Percentiles rank a stretch among this genome's conserved stretches.
These are phyloP conservation scores for Daboia siamensis DNA, from an alignment of 2,113 vertebrate genomes.

Conservation along the genomic window DNA sequence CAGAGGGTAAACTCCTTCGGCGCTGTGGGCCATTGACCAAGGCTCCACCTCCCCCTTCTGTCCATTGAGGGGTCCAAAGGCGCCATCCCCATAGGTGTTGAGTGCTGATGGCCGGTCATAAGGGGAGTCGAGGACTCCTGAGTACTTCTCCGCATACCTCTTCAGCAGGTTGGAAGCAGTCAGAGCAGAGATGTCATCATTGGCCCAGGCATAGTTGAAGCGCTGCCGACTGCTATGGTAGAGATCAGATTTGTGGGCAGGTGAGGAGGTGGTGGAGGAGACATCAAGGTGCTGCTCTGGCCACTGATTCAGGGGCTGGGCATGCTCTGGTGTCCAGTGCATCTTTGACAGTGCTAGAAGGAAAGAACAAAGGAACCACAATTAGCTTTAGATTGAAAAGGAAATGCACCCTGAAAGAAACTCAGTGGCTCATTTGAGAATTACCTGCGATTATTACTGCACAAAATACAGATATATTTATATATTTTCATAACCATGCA, in stretches of 20 bases:
- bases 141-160: slow-evolving; percentile 96
- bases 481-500: neutral
- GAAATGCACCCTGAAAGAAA: neutral
- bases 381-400: neutral
- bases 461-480: neutral
- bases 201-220: slow-evolving; percentile 94
- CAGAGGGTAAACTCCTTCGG: slow-evolving; percentile 80
- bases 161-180: slow-evolving; percentile 96
- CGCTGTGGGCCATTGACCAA: slow-evolving; percentile 79
- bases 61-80: slow-evolving; percentile 79
- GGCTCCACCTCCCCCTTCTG: slow-evolving; percentile 87
- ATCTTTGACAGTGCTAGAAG: slow-evolving; percentile 85
- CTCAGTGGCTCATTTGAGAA: neutral
- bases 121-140: slow-evolving; percentile 84
- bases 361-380: neutral
- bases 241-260: slow-evolving; percentile 90
- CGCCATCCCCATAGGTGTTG: slow-evolving; percentile 73
- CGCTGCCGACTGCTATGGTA: slow-evolving; percentile 78
- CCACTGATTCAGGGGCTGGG: slow-evolving; percentile 97
- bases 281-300: slow-evolving; percentile 98
- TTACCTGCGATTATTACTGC: neutral
- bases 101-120: slow-evolving; percentile 82
- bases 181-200: slow-evolving; percentile 94
- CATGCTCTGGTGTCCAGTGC: slow-evolving; percentile 99
- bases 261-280: slow-evolving; percentile 94